A percentile compares a stretch with the other conserved stretches of the same genome.
Conservation (phyloP, 1,140 invertebrate species). For the Battus philenor region DNA sequence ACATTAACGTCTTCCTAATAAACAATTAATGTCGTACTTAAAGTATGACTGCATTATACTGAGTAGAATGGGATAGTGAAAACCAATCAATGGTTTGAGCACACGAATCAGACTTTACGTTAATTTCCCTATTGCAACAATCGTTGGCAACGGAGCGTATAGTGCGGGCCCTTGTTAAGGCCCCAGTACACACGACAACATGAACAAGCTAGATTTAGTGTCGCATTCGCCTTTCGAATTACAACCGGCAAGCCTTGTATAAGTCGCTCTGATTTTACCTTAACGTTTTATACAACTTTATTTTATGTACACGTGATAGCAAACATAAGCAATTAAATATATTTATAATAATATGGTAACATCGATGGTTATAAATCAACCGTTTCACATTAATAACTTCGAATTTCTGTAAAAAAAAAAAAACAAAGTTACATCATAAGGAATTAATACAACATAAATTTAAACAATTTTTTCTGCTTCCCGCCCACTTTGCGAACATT, state of each 20-base stretch:
- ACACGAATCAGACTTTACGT: constrained; percentile 7
- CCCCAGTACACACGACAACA: constrained; percentile 7
- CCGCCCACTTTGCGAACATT: too few species aligned
- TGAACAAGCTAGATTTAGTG: constrained; percentile 12
- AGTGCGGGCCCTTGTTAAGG: constrained; percentile 14
- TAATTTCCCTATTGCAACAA: constrained; percentile 2
- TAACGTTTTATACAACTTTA: constrained; percentile 12
- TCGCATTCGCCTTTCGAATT: constrained; percentile 16
- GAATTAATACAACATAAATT: too few species aligned
- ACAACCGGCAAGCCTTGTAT: constrained; percentile 10
- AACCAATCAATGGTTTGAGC: constrained; percentile 2
- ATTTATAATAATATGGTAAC: constrained; percentile 9
- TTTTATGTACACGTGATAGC: constrained; percentile 5
- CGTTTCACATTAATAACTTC: too few species aligned
- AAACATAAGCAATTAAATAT: constrained; percentile 13
- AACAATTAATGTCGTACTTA: constrained; percentile 2
- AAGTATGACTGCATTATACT: background rate
- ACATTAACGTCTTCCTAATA: constrained; percentile 9
- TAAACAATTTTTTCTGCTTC: too few species aligned
- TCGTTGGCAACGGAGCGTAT: constrained; percentile 6
- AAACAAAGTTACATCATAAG: too few species aligned
- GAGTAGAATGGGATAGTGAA: constrained; percentile 5
- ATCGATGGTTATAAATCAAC: constrained; percentile 1
- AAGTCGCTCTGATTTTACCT: constrained; percentile 9
- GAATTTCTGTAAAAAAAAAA: too few species aligned